A percentile compares a stretch with the other conserved stretches of the same genome.
These are phyloP conservation scores for Acanthosoma haemorrhoidale DNA, from an alignment of 2,888 invertebrate genomes.

Conservation along the genomic window DNA sequence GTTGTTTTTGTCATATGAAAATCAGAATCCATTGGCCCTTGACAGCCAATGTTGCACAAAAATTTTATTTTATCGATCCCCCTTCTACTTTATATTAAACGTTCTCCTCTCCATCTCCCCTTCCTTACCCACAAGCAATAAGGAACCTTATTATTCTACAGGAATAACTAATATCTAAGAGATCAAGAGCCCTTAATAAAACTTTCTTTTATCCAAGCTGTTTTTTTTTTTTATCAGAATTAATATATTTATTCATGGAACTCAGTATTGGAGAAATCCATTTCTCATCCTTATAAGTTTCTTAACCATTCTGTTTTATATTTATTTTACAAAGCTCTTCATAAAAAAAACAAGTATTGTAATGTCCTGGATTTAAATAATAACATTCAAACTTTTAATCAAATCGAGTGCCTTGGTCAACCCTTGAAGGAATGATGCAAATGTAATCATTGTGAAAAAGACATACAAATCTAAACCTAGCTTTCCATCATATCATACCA, in stretches of 20 bases:
- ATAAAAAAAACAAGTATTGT: no score
- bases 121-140: not conserved
- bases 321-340: no score
- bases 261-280: not conserved
- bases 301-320: not conserved
- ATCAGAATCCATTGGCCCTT: no score
- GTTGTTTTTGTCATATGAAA: no score
- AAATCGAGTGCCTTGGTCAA: no score
- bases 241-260: constrained; percentile 7
- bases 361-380: no score
- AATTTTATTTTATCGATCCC: not conserved
- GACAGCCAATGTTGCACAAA: not conserved
- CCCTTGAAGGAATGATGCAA: no score
- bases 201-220: constrained; percentile 3
- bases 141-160: constrained; percentile 1
- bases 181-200: constrained; percentile 5
- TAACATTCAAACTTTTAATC: no score
- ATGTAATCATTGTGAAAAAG: no score
- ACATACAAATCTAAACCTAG: no score
- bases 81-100: not conserved
- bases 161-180: constrained; percentile 5
- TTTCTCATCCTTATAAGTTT: not conserved
- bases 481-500: no score
- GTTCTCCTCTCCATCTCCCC: not conserved
- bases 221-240: not conserved